Evolutionary conservation across 2,888 invertebrate genomes (phyloP), one percentile per base, ranked within the genome.

Genomic region (Hesperia comma): DNA sequence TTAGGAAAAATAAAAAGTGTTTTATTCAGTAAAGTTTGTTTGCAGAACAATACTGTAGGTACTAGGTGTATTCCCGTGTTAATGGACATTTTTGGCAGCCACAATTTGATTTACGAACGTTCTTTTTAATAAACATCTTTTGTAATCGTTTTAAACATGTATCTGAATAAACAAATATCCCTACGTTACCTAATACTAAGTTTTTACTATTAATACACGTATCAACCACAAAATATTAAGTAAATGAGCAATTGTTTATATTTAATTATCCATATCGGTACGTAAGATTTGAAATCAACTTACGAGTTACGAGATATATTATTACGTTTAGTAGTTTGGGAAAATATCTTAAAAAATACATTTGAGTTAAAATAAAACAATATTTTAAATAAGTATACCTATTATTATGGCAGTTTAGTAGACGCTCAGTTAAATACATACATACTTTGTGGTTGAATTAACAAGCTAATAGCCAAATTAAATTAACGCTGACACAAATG

Each of bases 371-470:
- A 43, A 43, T 15, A 6, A 5, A 15, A 15, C 0, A 10, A 15
- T 17, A 46, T 7, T 49, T 19, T 0, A 19, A 49, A 49, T 49
- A 49, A 19, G 8, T 19, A 10, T 15, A 2, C 17, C 32, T n/a
- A 53, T 53, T 12, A 32, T 8, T 32, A 53, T 53, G 26, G 53
- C 53, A 53, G 53, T 26, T 14, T 32, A 12, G 14, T 33, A 7
- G 4, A 17, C 7, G 19, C 40, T 40, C 40, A 56, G 19, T 6
- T 49, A 14, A n/a, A 61, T 17, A 6, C 37, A 61, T 17, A 6
- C 37, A 61, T 61, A 61, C 49, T 51, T 61, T 61, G 61, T 61
- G 61, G 51, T 37, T 51, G 33, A 32, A 33, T 43, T n/a, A 61
- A 61, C 32, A 51, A 51, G 17, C 60, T 49, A 21, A n/a, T 43